Conservation (phyloP, 2,888 invertebrate species). For the Perithous albicinctus region DNA sequence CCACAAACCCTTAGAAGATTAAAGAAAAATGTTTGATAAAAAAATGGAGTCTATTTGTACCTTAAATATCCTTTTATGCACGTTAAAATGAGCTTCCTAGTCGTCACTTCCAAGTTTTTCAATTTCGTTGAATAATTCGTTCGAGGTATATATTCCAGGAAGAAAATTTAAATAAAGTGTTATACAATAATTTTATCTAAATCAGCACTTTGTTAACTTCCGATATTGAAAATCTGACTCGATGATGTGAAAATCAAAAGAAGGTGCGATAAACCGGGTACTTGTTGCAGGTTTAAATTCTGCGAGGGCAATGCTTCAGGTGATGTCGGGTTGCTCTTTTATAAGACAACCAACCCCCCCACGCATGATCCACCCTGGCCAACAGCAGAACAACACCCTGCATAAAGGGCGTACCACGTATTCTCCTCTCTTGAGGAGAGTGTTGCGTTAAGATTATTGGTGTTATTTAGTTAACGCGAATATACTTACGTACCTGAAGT, state of each 20-base stretch:
- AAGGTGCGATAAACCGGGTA: conserved; percentile 18
- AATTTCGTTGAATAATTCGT: conserved; percentile 16
- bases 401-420: conserved; percentile 44
- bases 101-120: neutral
- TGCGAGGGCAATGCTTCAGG: conserved; percentile 68
- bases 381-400: conserved; percentile 56
- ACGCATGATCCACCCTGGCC: conserved; percentile 64
- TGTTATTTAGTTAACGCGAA: conserved; percentile 58
- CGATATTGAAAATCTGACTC: neutral
- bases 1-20: neutral
- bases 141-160: neutral
- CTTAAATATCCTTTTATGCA: conserved; percentile 30
- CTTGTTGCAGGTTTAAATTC: conserved; percentile 70
- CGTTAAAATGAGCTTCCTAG: neutral
- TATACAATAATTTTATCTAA: neutral
- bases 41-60: too few relatives aligned
- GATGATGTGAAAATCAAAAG: neutral
- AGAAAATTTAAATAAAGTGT: neutral
- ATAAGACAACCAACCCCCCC: conserved; percentile 73
- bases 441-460: conserved; percentile 68
- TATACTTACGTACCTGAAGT: conserved; percentile 47
- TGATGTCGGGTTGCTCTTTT: conserved; percentile 70
- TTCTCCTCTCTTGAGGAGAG: conserved; percentile 19
- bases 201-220: neutral
- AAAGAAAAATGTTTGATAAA: neutral